Evolutionary conservation across 2,113 vertebrate species (phyloP).

Genomic region (Eptesicus fuscus): DNA sequence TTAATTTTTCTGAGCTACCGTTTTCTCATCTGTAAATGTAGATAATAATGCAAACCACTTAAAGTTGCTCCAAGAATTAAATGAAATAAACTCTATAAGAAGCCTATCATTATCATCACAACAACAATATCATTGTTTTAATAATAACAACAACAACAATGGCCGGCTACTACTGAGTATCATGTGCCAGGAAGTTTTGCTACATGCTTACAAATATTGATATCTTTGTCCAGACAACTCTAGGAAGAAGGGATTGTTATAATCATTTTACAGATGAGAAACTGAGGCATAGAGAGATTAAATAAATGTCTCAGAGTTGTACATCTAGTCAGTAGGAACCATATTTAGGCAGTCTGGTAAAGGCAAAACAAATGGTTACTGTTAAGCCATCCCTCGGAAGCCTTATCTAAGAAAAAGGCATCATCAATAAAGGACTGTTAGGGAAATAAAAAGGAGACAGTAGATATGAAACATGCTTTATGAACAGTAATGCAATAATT

Average conservation of each 20-base stretch:
- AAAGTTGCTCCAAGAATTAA: background rate
- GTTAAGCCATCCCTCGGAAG: background rate
- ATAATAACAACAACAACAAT: background rate
- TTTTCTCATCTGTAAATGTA: background rate
- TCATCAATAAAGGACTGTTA: background rate
- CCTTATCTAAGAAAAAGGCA: background rate
- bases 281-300: background rate
- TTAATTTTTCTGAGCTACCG: background rate
- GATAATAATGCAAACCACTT: background rate
- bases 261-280: background rate
- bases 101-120: background rate
- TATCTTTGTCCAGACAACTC: background rate
- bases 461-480: background rate
- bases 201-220: background rate
- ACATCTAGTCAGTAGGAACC: background rate
- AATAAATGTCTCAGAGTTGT: background rate
- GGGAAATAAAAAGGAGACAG: background rate
- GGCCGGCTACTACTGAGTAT: background rate
- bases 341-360: background rate
- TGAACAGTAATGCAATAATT: background rate
- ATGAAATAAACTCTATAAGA: background rate
- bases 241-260: background rate
- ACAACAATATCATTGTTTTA: background rate
- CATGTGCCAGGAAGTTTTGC: background rate
- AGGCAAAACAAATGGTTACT: background rate